Evolutionary conservation across 2,113 vertebrate genomes (phyloP).

Genomic region (Alligator mississippiensis): DNA sequence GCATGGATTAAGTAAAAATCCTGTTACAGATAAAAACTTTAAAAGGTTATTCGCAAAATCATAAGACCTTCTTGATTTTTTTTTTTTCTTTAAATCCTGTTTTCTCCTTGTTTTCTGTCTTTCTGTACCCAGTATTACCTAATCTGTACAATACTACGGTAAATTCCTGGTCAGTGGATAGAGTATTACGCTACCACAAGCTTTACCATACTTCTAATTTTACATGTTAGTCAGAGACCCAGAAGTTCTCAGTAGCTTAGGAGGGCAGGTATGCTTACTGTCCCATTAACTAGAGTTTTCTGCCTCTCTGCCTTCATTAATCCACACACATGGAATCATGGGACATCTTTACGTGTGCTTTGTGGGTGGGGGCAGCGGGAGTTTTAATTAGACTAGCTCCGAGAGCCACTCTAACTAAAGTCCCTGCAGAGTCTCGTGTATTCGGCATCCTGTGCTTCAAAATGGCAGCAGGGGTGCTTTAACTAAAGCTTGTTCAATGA

Average conservation of each 20-base stretch:
- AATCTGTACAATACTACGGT: not conserved
- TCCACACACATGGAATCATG: not conserved
- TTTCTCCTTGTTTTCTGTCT: constrained; percentile 48
- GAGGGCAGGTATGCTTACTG: constrained; percentile 10
- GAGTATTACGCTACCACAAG: not conserved
- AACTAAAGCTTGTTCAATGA: too few relatives aligned
- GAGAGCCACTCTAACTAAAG: too few relatives aligned
- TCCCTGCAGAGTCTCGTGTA: too few relatives aligned
- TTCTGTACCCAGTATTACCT: not conserved
- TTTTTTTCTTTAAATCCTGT: constrained; percentile 13
- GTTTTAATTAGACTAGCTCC: too few relatives aligned
- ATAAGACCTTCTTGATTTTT: not conserved
- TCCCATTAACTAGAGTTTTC: not conserved
- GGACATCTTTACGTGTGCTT: too few relatives aligned
- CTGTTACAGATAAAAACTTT: constrained; percentile 47
- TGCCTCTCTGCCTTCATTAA: not conserved
- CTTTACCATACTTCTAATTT: not conserved
- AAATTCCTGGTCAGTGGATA: not conserved
- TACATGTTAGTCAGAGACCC: constrained; percentile 15
- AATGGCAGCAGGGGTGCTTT: too few relatives aligned
- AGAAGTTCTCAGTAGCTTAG: not conserved
- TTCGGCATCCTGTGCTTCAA: too few relatives aligned
- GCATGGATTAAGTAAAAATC: constrained; percentile 31
- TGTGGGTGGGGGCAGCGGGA: too few relatives aligned
- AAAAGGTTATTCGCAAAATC: constrained; percentile 13